Base-by-base conservation (phyloP, 2,888 invertebrate species). In the Parasteatoda lunata region DNA sequence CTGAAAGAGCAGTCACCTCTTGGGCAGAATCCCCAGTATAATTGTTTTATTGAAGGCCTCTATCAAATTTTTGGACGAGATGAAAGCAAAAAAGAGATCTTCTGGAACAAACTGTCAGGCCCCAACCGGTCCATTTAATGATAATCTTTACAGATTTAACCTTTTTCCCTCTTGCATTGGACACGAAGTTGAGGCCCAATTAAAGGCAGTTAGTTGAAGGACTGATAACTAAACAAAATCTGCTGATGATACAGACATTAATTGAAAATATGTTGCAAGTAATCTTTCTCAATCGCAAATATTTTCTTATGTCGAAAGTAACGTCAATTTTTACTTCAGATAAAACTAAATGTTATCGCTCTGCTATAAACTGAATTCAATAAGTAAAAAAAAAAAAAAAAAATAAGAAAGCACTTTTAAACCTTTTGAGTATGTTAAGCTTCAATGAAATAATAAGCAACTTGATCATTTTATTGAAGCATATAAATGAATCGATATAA, bases 121-220 rank as follows among this genome's bases (percentile, higher is more conserved):
- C 80, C 68, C 80, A 80, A 80, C 80, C 49, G 15, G 73, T 72
- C 52, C 72, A 30, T 66, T 52, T 13, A 59, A 8, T n/a, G 59
- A 59, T n/a, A 59, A 59, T 13, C n/a, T 59, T 59, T 13, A n/a
- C 59, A 59, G n/a, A 59, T 7, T 4, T n/a, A 59, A 4, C 59
- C 59, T n/a, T 59, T 8, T 13, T n/a, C 59, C 59, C 30, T n/a
- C 59, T 59, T n/a, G 59, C 11, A 13, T 59, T 13, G n/a, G 59
- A 59, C 59, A 59, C 59, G n/a, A 9, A 59, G n/a, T n/a, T 59
- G 59, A 7, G 59, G 59, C 59, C 59, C 9, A 59, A 59, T n/a
- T 13, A 13, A 59, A 59, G 59, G 59, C 11, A n/a, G 59, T 59
- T n/a, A 59, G 30, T 30, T 30, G 30, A 30, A 30, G 15, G 9